Evolutionary conservation across 2,113 vertebrate genomes (phyloP).

Genomic region (Pelecanoides urinatrix): DNA sequence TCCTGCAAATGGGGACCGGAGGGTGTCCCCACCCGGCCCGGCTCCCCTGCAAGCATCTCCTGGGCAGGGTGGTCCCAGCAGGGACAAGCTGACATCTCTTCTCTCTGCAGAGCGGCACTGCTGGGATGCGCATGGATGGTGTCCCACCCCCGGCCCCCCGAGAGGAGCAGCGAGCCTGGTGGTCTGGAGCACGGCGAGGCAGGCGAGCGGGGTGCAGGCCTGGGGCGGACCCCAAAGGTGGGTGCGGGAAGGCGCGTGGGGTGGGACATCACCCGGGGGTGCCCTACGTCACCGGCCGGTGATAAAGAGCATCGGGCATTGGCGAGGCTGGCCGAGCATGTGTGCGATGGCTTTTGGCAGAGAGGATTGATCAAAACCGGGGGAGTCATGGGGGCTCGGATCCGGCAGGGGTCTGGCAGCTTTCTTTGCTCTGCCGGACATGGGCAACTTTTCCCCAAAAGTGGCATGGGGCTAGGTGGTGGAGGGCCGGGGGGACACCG

Average conservation of each 20-base stretch:
- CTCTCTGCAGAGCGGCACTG: constrained; percentile 13
- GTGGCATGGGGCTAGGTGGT: not conserved
- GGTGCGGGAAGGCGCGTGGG: not conserved
- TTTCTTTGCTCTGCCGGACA: not conserved
- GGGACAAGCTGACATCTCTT: not conserved
- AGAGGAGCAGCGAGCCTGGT: not conserved
- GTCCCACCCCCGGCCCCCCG: not conserved
- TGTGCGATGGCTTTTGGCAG: not conserved
- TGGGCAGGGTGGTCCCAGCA: not conserved
- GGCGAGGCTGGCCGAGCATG: not conserved
- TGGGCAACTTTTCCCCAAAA: not conserved
- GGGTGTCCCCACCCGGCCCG: not conserved
- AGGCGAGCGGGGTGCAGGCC: not conserved
- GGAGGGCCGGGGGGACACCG: fast-evolving
- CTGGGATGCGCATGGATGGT: fast-evolving
- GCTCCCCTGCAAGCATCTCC: not conserved
- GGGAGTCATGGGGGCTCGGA: fast-evolving
- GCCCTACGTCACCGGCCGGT: fast-evolving
- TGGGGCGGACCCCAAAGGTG: not conserved
- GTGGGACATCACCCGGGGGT: fast-evolving
- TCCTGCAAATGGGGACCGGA: fast-evolving
- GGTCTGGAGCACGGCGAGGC: not conserved
- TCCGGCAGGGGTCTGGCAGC: not conserved
- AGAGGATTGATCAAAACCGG: not conserved
- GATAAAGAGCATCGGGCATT: not conserved